phyloP scores from a whole-genome alignment of 2,888 invertebrate species.

The Incurvaria masculella region DNA sequence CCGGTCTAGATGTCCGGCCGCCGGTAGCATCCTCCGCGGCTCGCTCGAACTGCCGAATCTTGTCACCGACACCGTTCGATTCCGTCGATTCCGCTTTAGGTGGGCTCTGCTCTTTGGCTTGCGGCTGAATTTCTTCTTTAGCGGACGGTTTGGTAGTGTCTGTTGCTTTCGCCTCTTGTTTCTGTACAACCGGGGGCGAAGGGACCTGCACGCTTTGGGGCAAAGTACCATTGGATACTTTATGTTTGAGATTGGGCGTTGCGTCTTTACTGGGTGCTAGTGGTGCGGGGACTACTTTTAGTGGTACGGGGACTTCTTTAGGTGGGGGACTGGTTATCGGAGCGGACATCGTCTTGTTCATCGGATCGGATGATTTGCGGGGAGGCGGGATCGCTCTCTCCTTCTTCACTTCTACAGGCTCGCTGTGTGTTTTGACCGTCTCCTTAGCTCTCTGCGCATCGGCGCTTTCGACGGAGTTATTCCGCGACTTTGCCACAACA shows the following conservation, averaged over 20 bases:
- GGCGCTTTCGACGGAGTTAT: neutral
- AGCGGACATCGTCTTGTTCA: neutral
- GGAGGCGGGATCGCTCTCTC: neutral
- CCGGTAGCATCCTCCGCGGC: slow-evolving; percentile 41
- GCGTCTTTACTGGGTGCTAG: neutral
- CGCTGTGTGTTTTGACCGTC: neutral
- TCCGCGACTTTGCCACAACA: neutral
- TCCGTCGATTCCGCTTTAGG: slow-evolving; percentile 19
- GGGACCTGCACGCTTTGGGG: neutral
- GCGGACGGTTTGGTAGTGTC: neutral
- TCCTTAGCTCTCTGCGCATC: neutral
- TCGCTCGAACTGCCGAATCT: slow-evolving; percentile 47
- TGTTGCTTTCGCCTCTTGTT: neutral
- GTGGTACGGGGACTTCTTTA: neutral
- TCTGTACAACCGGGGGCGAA: neutral
- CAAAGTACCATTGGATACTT: neutral
- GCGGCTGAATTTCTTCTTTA: neutral
- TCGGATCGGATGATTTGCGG: neutral
- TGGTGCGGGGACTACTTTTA: neutral
- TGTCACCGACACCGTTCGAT: slow-evolving; percentile 47
- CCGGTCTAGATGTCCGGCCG: slow-evolving; percentile 31
- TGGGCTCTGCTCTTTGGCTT: too few species aligned
- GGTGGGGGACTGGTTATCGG: neutral
- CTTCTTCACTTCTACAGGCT: neutral
- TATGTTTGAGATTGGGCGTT: neutral